Evolutionary conservation across 2,113 vertebrate species (phyloP), one percentile per base, ranked within the genome.

Genomic region (Microcebus murinus): DNA sequence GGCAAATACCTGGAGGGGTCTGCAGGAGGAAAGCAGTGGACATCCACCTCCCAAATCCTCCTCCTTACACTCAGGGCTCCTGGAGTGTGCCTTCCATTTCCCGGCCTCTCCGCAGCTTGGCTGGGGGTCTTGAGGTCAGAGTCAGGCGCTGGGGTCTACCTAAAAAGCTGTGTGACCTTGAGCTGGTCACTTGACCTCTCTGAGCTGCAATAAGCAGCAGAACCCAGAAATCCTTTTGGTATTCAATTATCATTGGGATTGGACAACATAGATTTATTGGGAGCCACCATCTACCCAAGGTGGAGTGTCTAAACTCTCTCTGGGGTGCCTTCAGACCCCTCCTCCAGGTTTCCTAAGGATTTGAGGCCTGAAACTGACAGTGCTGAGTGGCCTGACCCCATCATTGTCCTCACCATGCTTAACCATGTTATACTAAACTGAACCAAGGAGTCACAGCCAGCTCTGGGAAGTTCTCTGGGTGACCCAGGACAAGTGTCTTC

Each of bases 161-260:
- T 89, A 65, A 89, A 91, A 76, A 77, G 73, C 14, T 48, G 12
- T 57, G 74, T 95, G 88, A 91, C 67, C n/a, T 48, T 63, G 45
- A 90, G 27, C 34, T 2, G 48, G n/a, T 42, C 71, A 73, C 39
- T 67, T 73, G 80, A 70, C 45, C 34, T 94, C 86, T 94, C 79
- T 50, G 82, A 70, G 73, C 18, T 63, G 21, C 23, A 63, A 23
- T 73, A 52, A 85, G 55, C 55, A 55, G 34, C 27, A 86, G 85
- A 82, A 82, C 4, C 55, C 34, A 90, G 59, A 92, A 83, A 92
- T 67, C 15, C 42, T 90, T 91, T 4, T 59, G 63, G 80, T 31
- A n/a, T n/a, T 84, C 17, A 63, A 20, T 31, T 29, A 4, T 63
- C 71, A 67, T 89, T 23, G 67, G 74, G 25, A 57, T 27, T 12